These are phyloP conservation scores for Tachystola acroxantha DNA, from an alignment of 2,888 invertebrate genomes.

Conservation along the genomic window DNA sequence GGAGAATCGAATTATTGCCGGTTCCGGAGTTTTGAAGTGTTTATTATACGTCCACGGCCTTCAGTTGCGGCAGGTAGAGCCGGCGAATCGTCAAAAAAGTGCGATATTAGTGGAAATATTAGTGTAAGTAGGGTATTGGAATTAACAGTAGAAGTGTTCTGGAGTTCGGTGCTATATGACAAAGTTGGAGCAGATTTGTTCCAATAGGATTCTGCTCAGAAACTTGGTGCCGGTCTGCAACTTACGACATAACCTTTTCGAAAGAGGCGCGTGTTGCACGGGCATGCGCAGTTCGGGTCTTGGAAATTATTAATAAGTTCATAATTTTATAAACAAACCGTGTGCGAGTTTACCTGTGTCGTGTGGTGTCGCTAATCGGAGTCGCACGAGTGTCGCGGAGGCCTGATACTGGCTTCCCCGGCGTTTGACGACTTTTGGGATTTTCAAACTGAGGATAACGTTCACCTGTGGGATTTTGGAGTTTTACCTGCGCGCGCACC, in stretches of 20 bases:
- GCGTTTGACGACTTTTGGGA: constrained; percentile 34
- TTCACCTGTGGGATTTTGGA: constrained; percentile 73
- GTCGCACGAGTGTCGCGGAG: constrained; percentile 41
- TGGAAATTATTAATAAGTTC: constrained; percentile 63
- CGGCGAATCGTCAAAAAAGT: constrained; percentile 55
- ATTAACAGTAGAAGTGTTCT: constrained; percentile 27
- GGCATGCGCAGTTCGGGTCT: constrained; percentile 68
- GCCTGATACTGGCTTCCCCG: constrained; percentile 21
- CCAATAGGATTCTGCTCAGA: constrained; percentile 56
- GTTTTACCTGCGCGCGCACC: constrained; percentile 74
- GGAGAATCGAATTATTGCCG: constrained; percentile 68
- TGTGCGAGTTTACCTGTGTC: constrained; percentile 45
- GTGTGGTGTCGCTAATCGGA: constrained; percentile 47
- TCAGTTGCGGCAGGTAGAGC: constrained; percentile 65
- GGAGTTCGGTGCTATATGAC: constrained; percentile 24
- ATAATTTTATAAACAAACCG: constrained; percentile 70
- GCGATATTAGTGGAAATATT: constrained; percentile 35
- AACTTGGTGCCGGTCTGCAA: constrained; percentile 50
- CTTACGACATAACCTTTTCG: constrained; percentile 69
- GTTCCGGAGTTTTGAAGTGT: constrained; percentile 74
- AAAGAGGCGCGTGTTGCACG: constrained; percentile 66
- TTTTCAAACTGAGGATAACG: constrained; percentile 53
- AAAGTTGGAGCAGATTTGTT: constrained; percentile 45
- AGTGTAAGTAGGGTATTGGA: constrained; percentile 37
- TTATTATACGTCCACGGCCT: constrained; percentile 67